Conservation (phyloP, 2,113 vertebrate species). For the Bagarius yarrelli region DNA sequence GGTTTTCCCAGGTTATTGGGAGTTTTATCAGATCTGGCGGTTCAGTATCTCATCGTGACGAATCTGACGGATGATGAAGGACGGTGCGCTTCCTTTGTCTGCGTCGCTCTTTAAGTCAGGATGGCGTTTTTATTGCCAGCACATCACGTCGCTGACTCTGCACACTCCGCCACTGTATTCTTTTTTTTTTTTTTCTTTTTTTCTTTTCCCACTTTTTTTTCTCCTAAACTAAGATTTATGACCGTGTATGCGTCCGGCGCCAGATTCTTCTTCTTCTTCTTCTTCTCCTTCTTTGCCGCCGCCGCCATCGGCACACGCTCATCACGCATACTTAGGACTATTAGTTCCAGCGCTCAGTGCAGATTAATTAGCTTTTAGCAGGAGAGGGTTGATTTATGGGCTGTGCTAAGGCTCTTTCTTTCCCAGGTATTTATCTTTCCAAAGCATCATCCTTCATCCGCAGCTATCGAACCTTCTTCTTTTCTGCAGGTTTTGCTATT, state of each 20-base stretch:
- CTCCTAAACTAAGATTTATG: slow-evolving; percentile 42
- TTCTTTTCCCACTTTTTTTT: neutral
- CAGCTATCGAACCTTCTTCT: slow-evolving; percentile 26
- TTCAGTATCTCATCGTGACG: neutral
- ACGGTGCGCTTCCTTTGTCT: neutral
- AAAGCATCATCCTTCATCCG: slow-evolving; percentile 42
- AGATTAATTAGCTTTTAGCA: slow-evolving; percentile 52
- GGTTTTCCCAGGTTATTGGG: neutral
- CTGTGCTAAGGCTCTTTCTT: slow-evolving; percentile 40
- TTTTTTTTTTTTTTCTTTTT: neutral
- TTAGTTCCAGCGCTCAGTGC: slow-evolving; percentile 42
- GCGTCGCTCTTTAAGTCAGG: slow-evolving; percentile 8
- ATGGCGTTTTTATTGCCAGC: slow-evolving; percentile 35
- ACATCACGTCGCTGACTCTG: slow-evolving; percentile 27
- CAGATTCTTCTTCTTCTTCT: too few species aligned
- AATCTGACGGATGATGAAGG: slow-evolving; percentile 19
- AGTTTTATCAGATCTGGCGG: neutral
- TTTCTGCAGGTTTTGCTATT: neutral
- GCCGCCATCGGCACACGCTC: slow-evolving; percentile 17
- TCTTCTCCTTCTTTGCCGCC: neutral
- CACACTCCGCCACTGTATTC: slow-evolving; percentile 15
- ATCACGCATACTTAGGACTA: slow-evolving; percentile 42
- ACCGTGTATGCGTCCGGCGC: neutral
- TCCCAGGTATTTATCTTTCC: slow-evolving; percentile 43
- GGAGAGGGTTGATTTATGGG: slow-evolving; percentile 49